A percentile compares a stretch with the other conserved stretches of the same genome.
These are phyloP conservation scores for Octonoba sinensis DNA, from an alignment of 2,888 invertebrate species.

Conservation along the genomic window DNA sequence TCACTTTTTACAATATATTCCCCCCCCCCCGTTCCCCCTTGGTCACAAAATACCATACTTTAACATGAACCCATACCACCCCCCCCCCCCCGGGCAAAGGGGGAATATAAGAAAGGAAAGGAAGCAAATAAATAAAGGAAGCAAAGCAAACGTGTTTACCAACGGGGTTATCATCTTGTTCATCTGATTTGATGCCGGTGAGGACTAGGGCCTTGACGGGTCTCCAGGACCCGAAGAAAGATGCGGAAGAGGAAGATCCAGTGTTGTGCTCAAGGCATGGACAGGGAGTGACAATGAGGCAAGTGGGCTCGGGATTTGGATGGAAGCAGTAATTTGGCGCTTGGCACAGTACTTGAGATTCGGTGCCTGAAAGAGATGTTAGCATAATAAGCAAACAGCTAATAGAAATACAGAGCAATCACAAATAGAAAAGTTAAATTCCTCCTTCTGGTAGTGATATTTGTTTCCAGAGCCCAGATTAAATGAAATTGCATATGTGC, in stretches of 20 bases:
- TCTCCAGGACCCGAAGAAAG: constrained; percentile 15
- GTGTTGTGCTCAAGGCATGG: constrained; percentile 6
- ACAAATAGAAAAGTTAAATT: too few relatives aligned
- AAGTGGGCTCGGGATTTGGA: constrained; percentile 16
- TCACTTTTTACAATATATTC: too few relatives aligned
- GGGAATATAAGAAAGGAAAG: too few relatives aligned
- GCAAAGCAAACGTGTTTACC: constrained; percentile 1
- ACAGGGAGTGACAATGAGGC: constrained; percentile 38
- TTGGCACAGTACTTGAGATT: constrained; percentile 11
- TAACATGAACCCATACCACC: too few relatives aligned
- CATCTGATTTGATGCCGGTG: constrained; percentile 11
- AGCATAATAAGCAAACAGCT: not conserved
- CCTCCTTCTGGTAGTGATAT: too few relatives aligned
- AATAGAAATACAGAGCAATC: too few relatives aligned
- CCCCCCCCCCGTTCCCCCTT: too few relatives aligned
- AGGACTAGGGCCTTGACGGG: constrained; percentile 27
- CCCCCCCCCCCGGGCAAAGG: too few relatives aligned
- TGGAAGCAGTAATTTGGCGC: constrained; percentile 31
- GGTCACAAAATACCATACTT: too few relatives aligned
- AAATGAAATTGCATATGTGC: too few relatives aligned
- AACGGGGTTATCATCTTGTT: constrained; percentile 10
- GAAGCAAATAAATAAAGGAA: too few relatives aligned
- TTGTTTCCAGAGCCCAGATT: too few relatives aligned
- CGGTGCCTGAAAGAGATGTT: constrained; percentile 14
- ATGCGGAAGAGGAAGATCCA: not conserved